phyloP scores from a whole-genome alignment of 2,797 vertebrate genomes.

The Nannoperca australis region DNA sequence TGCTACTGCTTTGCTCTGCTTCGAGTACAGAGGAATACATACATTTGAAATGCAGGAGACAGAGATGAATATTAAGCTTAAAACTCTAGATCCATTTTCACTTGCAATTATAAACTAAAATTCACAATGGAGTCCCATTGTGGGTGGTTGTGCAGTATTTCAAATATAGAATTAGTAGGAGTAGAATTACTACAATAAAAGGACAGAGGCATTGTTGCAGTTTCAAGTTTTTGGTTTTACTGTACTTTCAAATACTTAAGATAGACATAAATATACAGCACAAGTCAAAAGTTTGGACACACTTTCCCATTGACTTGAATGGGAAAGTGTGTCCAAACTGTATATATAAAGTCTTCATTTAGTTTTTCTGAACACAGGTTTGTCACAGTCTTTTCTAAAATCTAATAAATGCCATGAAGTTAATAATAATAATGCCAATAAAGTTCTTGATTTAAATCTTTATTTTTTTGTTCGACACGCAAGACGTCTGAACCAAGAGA shows the following conservation, averaged over 20 bases:
- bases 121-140: not conserved
- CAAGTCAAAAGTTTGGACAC: no score
- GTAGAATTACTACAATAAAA: not conserved
- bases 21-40: conserved; percentile 59
- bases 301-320: no score
- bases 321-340: no score
- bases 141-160: not conserved
- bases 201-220: not conserved
- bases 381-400: not conserved
- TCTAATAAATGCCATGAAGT: not conserved
- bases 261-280: no score
- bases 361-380: not conserved
- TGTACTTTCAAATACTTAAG: not conserved
- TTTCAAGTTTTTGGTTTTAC: not conserved
- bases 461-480: not conserved
- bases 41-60: conserved; percentile 57
- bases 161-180: not conserved
- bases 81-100: conserved; percentile 33
- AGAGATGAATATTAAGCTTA: conserved; percentile 49
- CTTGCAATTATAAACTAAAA: conserved; percentile 13
- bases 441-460: not conserved
- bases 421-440: not conserved
- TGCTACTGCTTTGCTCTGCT: conserved; percentile 47
- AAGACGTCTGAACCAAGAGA: not conserved
- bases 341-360: not conserved